Evolutionary conservation across 2,888 invertebrate genomes (phyloP).

Genomic region (Drosophila kokeensis): DNA sequence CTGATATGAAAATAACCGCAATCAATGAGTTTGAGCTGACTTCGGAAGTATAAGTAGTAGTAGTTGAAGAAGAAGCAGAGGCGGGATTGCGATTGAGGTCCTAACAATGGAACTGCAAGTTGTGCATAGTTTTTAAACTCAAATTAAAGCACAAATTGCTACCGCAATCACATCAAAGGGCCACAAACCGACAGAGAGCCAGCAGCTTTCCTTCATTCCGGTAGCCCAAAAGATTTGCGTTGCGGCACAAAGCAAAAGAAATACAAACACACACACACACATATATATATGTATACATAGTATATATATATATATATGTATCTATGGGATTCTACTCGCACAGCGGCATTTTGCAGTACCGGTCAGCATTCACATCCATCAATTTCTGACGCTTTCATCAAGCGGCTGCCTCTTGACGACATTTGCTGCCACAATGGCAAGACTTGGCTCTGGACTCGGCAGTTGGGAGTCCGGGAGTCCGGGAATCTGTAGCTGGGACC

Average conservation of each 20-base stretch:
- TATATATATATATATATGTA: not conserved
- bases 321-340: slow-evolving; percentile 27
- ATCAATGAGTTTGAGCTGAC: slow-evolving; percentile 27
- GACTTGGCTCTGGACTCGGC: slow-evolving; percentile 1
- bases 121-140: slow-evolving; percentile 79
- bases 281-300: not conserved
- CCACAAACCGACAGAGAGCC: slow-evolving; percentile 48
- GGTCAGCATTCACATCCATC: slow-evolving; percentile 80
- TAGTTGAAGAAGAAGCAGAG: not conserved
- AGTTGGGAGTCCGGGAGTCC: not conserved
- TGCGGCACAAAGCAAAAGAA: slow-evolving; percentile 68
- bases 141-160: slow-evolving; percentile 81
- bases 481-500: slow-evolving; percentile 20
- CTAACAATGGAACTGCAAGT: slow-evolving; percentile 67
- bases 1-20: slow-evolving; percentile 67
- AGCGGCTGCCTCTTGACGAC: slow-evolving; percentile 58
- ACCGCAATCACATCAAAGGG: slow-evolving; percentile 76
- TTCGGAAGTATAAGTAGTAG: slow-evolving; percentile 3
- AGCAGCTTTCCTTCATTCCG: slow-evolving; percentile 39
- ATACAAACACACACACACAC: not conserved
- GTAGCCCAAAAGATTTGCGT: slow-evolving; percentile 79
- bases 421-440: slow-evolving; percentile 69
- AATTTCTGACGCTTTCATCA: slow-evolving; percentile 84
- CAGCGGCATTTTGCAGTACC: slow-evolving; percentile 45
- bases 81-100: not conserved